Evolutionary conservation across 2,888 invertebrate species (phyloP).

Genomic region (Oscheius sp.): DNA sequence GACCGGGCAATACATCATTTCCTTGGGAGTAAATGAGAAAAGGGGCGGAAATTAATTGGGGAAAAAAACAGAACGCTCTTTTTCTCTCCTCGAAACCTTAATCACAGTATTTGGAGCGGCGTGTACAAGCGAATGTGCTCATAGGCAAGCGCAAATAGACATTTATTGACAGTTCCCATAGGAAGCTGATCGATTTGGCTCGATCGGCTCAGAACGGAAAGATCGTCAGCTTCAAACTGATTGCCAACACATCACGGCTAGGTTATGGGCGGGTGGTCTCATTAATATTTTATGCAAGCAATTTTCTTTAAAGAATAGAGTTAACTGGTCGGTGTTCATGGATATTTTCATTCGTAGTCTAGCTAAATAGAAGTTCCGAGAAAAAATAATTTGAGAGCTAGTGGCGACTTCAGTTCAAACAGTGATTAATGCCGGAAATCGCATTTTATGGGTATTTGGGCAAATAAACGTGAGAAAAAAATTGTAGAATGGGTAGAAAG

Average conservation of each 20-base stretch:
- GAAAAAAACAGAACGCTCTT: background rate
- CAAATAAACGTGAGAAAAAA: too few relatives aligned
- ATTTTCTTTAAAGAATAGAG: background rate
- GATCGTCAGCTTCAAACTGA: slow-evolving; percentile 19
- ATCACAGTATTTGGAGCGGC: slow-evolving; percentile 12
- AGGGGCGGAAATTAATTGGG: background rate
- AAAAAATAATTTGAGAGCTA: background rate
- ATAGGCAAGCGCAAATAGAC: slow-evolving; percentile 29
- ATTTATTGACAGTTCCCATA: slow-evolving; percentile 31
- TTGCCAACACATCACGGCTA: background rate
- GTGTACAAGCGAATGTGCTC: slow-evolving; percentile 30
- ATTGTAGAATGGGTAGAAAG: too few relatives aligned
- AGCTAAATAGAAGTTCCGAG: background rate
- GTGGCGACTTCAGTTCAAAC: background rate
- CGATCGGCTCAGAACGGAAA: slow-evolving; percentile 10
- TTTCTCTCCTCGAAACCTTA: background rate
- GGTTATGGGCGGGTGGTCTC: background rate
- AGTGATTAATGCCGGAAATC: background rate
- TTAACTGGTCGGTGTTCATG: too few relatives aligned
- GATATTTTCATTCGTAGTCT: background rate
- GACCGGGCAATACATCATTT: background rate
- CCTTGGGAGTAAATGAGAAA: background rate
- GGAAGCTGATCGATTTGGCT: slow-evolving; percentile 14
- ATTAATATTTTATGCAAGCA: slow-evolving; percentile 1
- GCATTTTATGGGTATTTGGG: too few relatives aligned